Conservation (phyloP, 2,797 vertebrate genomes). For the Poeciliopsis gracilis region DNA sequence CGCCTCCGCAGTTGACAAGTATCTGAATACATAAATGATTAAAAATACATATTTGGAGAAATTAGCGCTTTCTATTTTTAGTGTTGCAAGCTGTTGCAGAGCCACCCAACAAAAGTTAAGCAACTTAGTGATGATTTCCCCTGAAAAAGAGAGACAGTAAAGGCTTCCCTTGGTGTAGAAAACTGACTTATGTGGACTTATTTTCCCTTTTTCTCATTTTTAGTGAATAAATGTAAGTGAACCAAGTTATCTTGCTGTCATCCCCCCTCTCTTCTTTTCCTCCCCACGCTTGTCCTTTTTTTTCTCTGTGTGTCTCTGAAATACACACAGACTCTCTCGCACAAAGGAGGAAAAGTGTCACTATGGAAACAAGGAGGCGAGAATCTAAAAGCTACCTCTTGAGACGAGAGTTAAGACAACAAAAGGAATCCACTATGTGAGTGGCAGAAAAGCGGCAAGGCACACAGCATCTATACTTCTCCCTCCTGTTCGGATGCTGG, state of each 20-base stretch:
- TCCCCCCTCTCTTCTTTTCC: slow-evolving; percentile 48
- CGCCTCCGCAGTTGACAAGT: slow-evolving; percentile 19
- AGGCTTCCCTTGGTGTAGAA: slow-evolving; percentile 51
- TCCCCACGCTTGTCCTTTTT: slow-evolving; percentile 67
- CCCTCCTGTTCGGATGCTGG: slow-evolving; percentile 28
- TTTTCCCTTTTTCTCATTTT: slow-evolving; percentile 47
- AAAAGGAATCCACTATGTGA: slow-evolving; percentile 78
- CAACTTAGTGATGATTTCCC: slow-evolving; percentile 36
- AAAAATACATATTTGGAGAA: slow-evolving; percentile 6
- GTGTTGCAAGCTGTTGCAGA: slow-evolving; percentile 30
- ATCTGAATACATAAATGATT: slow-evolving; percentile 40
- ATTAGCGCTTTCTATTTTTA: slow-evolving; percentile 24
- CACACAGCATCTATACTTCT: slow-evolving; percentile 59
- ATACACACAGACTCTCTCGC: slow-evolving; percentile 66
- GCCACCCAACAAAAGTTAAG: slow-evolving; percentile 57
- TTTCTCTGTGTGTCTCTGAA: slow-evolving; percentile 59
- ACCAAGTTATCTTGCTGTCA: slow-evolving; percentile 75
- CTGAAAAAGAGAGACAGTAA: slow-evolving; percentile 40
- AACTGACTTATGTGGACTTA: slow-evolving; percentile 46
- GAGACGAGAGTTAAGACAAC: slow-evolving; percentile 82
- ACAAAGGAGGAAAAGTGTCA: slow-evolving; percentile 85
- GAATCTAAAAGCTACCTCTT: slow-evolving; percentile 86
- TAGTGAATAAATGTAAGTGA: slow-evolving; percentile 75
- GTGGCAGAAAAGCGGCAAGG: slow-evolving; percentile 70
- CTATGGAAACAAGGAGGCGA: slow-evolving; percentile 87